A percentile compares a stretch with the other conserved stretches of the same genome.
phyloP scores from a whole-genome alignment of 2,797 vertebrate species.

The Eleutherodactylus coqui region DNA sequence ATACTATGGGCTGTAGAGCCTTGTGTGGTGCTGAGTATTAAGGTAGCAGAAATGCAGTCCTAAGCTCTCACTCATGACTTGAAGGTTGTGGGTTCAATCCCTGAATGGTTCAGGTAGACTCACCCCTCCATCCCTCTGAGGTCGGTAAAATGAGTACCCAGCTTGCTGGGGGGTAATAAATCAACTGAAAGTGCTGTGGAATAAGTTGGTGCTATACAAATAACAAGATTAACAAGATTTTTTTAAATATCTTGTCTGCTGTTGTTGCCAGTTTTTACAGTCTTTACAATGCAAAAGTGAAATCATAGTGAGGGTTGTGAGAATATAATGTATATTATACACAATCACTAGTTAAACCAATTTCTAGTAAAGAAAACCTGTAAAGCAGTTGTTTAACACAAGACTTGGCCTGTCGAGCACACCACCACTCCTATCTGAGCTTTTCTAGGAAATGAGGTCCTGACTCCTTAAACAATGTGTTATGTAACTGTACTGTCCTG shows the following conservation, averaged over 20 bases:
- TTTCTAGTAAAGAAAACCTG: background rate
- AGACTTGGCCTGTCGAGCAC: background rate
- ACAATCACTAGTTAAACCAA: background rate
- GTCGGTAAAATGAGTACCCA: no score
- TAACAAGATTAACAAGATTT: no score
- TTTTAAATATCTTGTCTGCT: background rate
- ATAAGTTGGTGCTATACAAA: no score
- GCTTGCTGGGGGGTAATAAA: no score
- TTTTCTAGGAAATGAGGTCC: constrained; percentile 45
- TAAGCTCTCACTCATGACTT: no score
- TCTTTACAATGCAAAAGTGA: background rate
- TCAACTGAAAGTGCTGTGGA: no score
- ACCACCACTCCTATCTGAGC: constrained; percentile 4
- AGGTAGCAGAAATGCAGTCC: no score
- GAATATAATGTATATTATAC: background rate
- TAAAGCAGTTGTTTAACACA: background rate
- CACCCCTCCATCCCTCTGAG: no score
- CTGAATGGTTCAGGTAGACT: no score
- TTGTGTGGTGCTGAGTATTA: no score
- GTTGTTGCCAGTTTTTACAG: background rate
- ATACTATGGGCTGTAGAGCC: no score
- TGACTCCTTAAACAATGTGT: constrained; percentile 29
- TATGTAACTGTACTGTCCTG: constrained; percentile 50
- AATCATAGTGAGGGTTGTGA: background rate
- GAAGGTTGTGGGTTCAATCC: no score